phyloP scores from a whole-genome alignment of 2,113 vertebrate species.

The Apistogramma diplotaenia region DNA sequence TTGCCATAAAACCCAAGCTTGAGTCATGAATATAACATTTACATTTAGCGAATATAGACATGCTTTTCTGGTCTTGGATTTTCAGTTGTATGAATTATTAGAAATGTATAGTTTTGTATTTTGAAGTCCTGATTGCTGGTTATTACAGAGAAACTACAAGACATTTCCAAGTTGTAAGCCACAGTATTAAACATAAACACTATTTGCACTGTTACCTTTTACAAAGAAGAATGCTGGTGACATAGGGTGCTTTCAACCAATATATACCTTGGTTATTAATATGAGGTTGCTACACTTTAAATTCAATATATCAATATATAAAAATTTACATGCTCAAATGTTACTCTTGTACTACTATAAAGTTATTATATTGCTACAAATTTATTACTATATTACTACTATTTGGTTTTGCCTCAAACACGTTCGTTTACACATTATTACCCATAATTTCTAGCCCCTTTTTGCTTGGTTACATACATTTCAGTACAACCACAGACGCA shows the following conservation, averaged over 20 bases:
- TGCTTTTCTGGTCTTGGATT: not conserved
- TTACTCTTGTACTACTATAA: not conserved
- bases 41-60: not conserved
- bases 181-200: not conserved
- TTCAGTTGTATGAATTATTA: not conserved
- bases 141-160: not conserved
- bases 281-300: too few species aligned
- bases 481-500: not conserved
- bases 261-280: not conserved
- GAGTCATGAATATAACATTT: not conserved
- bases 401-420: not conserved
- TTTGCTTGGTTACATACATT: not conserved
- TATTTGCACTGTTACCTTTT: not conserved
- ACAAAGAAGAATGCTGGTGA: not conserved
- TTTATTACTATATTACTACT: not conserved
- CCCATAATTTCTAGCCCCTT: not conserved
- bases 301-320: not conserved
- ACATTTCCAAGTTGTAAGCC: not conserved
- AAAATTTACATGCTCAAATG: not conserved
- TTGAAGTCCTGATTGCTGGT: not conserved
- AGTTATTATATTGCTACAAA: not conserved
- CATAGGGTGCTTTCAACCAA: not conserved
- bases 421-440: not conserved
- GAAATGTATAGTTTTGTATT: not conserved
- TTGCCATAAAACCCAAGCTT: not conserved